Conservation (phyloP, 2,797 vertebrate species). For the Iguana delicatissima region DNA sequence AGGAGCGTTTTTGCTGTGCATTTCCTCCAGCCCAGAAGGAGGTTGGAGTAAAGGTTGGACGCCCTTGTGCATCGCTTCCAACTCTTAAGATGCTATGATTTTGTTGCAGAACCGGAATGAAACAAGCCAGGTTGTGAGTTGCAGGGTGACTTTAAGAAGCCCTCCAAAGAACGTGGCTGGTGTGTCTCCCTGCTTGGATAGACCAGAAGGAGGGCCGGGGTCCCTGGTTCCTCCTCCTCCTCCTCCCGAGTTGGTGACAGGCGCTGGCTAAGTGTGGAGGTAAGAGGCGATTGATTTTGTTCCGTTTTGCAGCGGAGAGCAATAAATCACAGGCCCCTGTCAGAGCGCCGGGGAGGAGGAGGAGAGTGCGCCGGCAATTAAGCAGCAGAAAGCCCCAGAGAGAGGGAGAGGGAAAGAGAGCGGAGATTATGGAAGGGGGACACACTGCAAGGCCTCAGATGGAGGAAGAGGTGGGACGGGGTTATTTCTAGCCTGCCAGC, state of each 20-base stretch:
- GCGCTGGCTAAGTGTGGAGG: slow-evolving; percentile 90
- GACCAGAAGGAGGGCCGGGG: slow-evolving; percentile 82
- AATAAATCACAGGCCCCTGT: slow-evolving; percentile 96
- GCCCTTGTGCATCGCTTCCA: too few relatives aligned
- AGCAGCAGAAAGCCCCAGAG: slow-evolving; percentile 84
- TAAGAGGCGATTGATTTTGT: slow-evolving; percentile 99
- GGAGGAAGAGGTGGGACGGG: too few relatives aligned
- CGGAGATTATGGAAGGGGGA: background rate
- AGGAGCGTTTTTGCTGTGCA: too few relatives aligned
- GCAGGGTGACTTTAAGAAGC: too few relatives aligned
- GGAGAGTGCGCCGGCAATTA: slow-evolving; percentile 93
- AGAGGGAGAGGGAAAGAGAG: slow-evolving; percentile 28
- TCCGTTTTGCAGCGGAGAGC: slow-evolving; percentile 93
- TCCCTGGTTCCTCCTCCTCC: slow-evolving; percentile 84
- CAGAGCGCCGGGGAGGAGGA: slow-evolving; percentile 69
- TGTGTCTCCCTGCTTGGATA: slow-evolving; percentile 46
- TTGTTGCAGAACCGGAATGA: too few relatives aligned
- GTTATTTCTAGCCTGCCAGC: too few relatives aligned
- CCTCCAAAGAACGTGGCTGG: too few relatives aligned
- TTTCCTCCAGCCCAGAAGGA: too few relatives aligned
- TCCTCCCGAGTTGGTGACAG: slow-evolving; percentile 81
- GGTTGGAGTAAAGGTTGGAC: too few relatives aligned
- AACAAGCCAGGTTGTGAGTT: too few relatives aligned
- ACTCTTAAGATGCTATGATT: too few relatives aligned
- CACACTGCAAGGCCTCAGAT: too few relatives aligned